Percentiles rank a stretch among this genome's conserved stretches.
These are phyloP conservation scores for Heliconius charithonia DNA, from an alignment of 2,888 invertebrate species.

Conservation along the genomic window DNA sequence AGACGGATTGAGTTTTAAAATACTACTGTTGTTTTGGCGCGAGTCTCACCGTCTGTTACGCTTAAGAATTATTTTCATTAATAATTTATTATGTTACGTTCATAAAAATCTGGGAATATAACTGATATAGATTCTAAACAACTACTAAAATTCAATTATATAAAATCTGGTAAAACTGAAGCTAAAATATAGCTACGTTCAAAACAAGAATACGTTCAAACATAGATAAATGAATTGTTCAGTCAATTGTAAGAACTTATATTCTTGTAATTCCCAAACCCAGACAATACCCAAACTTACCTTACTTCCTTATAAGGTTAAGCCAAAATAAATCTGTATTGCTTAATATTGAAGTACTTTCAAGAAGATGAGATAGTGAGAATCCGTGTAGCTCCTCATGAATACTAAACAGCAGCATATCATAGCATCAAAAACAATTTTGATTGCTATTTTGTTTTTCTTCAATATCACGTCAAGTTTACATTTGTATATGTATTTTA, in stretches of 20 bases:
- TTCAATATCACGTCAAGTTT: neutral
- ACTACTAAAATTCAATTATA: too few relatives aligned
- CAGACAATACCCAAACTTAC: conserved; percentile 18
- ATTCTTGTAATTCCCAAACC: too few relatives aligned
- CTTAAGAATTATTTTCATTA: neutral
- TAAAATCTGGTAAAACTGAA: too few relatives aligned
- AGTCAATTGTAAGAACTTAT: neutral
- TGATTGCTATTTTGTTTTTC: neutral
- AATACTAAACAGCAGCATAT: conserved; percentile 63
- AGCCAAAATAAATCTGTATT: conserved; percentile 46
- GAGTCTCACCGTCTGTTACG: conserved; percentile 41
- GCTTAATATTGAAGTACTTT: conserved; percentile 76
- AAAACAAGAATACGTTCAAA: neutral
- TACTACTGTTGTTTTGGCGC: neutral
- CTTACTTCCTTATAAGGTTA: conserved; percentile 30
- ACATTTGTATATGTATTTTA: neutral
- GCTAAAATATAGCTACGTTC: neutral
- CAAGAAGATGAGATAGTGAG: conserved; percentile 74
- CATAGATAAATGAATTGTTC: neutral
- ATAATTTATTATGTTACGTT: neutral
- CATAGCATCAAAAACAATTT: conserved; percentile 1
- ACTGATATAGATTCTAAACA: too few relatives aligned
- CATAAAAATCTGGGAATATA: too few relatives aligned
- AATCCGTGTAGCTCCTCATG: conserved; percentile 68
- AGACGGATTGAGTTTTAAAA: conserved; percentile 13